A percentile compares a stretch with the other conserved stretches of the same genome.
phyloP scores from a whole-genome alignment of 2,888 invertebrate species.

The Sycophila texana region DNA sequence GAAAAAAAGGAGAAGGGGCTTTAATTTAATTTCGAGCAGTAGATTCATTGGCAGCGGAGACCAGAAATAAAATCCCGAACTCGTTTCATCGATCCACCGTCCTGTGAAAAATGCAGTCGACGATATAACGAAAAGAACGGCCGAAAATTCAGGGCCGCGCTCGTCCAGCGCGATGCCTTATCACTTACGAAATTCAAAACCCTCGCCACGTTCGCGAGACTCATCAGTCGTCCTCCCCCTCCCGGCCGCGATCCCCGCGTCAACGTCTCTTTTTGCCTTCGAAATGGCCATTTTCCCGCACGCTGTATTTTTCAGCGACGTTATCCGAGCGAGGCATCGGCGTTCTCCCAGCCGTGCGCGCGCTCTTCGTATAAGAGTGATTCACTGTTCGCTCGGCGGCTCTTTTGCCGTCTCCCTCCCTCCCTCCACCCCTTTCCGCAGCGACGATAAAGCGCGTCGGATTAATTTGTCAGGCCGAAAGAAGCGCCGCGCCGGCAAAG shows the following conservation, averaged over 20 bases:
- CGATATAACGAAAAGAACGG: neutral
- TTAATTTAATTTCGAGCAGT: too few species aligned
- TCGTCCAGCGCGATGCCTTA: neutral
- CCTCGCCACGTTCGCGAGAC: neutral
- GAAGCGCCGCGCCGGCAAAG: slow-evolving; percentile 48
- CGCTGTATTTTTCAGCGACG: slow-evolving; percentile 58
- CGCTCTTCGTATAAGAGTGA: slow-evolving; percentile 4
- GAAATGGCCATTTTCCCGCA: slow-evolving; percentile 34
- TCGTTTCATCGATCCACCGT: too few species aligned
- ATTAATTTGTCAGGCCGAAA: slow-evolving; percentile 57
- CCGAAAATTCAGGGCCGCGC: neutral
- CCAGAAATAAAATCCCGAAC: too few species aligned
- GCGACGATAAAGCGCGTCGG: slow-evolving; percentile 57
- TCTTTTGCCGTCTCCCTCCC: slow-evolving; percentile 32
- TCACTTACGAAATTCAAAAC: slow-evolving; percentile 10
- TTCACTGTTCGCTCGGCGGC: neutral
- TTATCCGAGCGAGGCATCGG: slow-evolving; percentile 56
- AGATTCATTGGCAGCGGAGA: too few species aligned
- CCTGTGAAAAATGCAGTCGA: too few species aligned
- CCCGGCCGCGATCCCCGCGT: neutral
- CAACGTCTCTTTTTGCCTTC: slow-evolving; percentile 37
- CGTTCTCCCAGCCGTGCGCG: slow-evolving; percentile 15
- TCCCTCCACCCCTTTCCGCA: slow-evolving; percentile 31
- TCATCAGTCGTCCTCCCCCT: neutral
- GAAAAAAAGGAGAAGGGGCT: too few species aligned